Conservation (phyloP, 2,113 vertebrate genomes). For the Platysternon megacephalum region DNA sequence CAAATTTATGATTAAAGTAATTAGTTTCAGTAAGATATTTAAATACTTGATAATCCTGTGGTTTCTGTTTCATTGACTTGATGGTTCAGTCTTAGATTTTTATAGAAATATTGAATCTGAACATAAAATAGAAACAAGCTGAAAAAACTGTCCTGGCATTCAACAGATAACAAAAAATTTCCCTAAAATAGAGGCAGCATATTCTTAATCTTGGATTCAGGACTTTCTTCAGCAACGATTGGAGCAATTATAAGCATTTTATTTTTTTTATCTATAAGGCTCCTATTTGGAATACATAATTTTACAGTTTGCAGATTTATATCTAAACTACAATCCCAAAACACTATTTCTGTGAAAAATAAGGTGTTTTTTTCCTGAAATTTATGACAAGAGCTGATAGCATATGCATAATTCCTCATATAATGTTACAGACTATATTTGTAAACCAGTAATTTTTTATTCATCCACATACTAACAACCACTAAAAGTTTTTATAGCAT, state of each 20-base stretch:
- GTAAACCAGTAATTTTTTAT: not conserved
- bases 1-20: not conserved
- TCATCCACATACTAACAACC: not conserved
- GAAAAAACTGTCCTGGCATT: not conserved
- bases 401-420: not conserved
- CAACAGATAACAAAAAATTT: not conserved
- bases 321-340: not conserved
- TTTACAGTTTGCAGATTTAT: not conserved
- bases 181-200: not conserved
- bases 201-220: not conserved
- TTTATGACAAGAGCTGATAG: not conserved
- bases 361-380: not conserved
- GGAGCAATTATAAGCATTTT: not conserved
- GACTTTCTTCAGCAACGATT: not conserved
- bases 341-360: not conserved
- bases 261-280: not conserved
- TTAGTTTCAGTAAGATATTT: not conserved
- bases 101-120: not conserved
- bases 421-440: not conserved
- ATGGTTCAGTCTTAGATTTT: not conserved
- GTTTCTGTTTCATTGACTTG: not conserved
- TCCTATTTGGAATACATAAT: not conserved
- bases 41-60: not conserved
- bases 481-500: not conserved
- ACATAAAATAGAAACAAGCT: not conserved